These are phyloP conservation scores for Scaptomyza caliginosa DNA, from an alignment of 2,888 invertebrate genomes.

Conservation along the genomic window DNA sequence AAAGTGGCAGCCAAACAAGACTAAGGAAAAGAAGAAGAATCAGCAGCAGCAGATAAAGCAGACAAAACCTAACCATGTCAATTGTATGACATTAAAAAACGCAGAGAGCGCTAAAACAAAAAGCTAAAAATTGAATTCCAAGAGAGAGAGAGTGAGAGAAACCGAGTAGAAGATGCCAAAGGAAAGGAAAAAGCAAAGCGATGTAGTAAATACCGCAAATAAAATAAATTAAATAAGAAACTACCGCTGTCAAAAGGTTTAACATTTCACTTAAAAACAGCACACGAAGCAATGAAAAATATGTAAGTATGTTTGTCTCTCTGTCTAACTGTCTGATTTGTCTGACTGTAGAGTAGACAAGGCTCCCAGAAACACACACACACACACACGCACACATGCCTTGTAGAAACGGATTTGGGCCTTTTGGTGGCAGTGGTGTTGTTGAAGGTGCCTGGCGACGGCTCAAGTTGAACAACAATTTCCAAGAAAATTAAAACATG, in stretches of 20 bases:
- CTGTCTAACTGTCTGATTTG: background rate
- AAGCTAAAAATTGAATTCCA: constrained; percentile 67
- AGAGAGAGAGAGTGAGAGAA: constrained; percentile 34
- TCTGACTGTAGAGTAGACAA: constrained; percentile 29
- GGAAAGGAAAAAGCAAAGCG: constrained; percentile 34
- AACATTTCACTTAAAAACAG: constrained; percentile 76
- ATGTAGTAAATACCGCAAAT: constrained; percentile 75
- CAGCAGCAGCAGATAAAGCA: constrained; percentile 3
- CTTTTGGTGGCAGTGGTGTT: constrained; percentile 16
- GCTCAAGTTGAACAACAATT: constrained; percentile 75
- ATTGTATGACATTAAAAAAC: constrained; percentile 71
- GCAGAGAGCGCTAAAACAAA: constrained; percentile 58
- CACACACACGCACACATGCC: constrained; percentile 8
- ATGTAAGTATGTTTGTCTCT: constrained; percentile 37
- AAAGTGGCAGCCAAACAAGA: constrained; percentile 12
- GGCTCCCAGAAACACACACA: constrained; percentile 19
- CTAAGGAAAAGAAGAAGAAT: constrained; percentile 4
- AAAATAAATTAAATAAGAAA: constrained; percentile 79
- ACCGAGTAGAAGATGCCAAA: background rate
- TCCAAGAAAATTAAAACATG: constrained; percentile 80
- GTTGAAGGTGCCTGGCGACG: constrained; percentile 21
- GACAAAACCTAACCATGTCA: constrained; percentile 68
- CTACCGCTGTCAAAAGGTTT: constrained; percentile 78
- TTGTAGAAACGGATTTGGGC: constrained; percentile 44
- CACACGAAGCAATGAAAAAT: constrained; percentile 55